Conservation (phyloP, 2,113 vertebrate species). For the Cinclus cinclus region DNA sequence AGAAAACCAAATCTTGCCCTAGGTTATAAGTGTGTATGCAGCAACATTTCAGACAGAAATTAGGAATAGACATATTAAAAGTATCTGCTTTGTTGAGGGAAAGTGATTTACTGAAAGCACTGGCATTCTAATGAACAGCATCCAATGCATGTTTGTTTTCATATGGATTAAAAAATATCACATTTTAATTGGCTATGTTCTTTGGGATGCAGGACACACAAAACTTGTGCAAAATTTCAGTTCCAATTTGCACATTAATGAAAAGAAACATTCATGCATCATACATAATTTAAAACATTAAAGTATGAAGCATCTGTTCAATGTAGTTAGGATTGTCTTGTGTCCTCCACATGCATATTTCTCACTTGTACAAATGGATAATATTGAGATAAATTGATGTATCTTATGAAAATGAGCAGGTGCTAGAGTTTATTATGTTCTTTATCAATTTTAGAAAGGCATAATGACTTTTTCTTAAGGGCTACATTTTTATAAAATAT, state of each 20-base stretch:
- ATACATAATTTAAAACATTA: constrained; percentile 55
- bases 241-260: constrained; percentile 42
- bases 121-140: background rate
- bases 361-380: background rate
- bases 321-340: background rate
- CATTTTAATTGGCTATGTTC: background rate
- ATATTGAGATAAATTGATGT: constrained; percentile 34
- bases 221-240: background rate
- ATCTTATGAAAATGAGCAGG: constrained; percentile 41
- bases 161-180: background rate
- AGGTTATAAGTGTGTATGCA: background rate
- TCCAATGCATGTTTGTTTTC: background rate
- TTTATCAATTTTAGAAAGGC: constrained; percentile 30
- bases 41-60: background rate
- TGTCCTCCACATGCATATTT: constrained; percentile 18
- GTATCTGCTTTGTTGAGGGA: background rate
- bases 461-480: constrained; percentile 16
- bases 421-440: constrained; percentile 25
- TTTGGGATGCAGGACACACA: background rate
- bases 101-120: background rate
- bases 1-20: background rate
- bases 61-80: background rate
- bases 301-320: constrained; percentile 45
- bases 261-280: constrained; percentile 9
- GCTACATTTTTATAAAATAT: constrained; percentile 5